Percentiles rank a stretch among this genome's conserved stretches.
These are phyloP conservation scores for Bujurquina vittata DNA, from an alignment of 2,113 vertebrate species.

Conservation along the genomic window DNA sequence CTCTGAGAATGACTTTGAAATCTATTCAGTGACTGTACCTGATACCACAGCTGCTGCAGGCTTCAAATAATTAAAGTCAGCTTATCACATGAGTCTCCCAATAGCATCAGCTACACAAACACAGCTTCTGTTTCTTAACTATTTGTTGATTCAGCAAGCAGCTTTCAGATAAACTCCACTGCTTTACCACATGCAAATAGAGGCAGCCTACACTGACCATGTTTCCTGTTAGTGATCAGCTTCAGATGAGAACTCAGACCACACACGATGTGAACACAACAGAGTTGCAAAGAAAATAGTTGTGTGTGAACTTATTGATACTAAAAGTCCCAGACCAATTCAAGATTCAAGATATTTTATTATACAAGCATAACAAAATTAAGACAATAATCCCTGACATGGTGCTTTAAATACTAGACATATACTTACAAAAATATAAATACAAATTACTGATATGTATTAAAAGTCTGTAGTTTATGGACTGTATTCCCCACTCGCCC, in stretches of 20 bases:
- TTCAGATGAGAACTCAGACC: background rate
- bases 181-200: background rate
- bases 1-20: background rate
- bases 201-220: background rate
- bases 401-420: no score
- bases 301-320: no score
- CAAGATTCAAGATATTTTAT: no score
- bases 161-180: background rate
- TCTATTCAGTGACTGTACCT: background rate
- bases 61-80: background rate
- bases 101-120: background rate
- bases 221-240: background rate
- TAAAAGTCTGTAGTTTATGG: background rate
- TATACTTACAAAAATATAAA: no score
- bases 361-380: no score
- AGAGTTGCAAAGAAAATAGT: no score
- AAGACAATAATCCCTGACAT: no score
- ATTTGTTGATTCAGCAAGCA: background rate
- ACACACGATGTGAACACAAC: background rate
- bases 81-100: background rate
- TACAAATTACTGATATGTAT: no score
- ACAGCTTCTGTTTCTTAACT: rapidly evolving
- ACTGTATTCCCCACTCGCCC: no score
- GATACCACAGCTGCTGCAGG: background rate
- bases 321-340: no score